Evolutionary conservation across 2,113 vertebrate genomes (phyloP).

Genomic region (Myiagra hebetior): DNA sequence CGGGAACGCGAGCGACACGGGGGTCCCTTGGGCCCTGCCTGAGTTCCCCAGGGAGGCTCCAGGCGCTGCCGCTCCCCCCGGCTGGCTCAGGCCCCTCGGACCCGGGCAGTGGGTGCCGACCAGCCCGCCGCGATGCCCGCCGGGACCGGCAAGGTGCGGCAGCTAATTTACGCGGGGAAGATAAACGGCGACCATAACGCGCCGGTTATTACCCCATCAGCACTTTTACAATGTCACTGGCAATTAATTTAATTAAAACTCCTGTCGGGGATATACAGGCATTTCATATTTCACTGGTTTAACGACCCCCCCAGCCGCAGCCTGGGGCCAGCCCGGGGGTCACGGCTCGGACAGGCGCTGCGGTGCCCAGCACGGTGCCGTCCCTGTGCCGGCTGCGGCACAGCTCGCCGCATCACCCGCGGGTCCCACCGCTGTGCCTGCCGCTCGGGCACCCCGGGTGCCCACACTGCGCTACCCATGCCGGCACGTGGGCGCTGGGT

Average conservation of each 20-base stretch:
- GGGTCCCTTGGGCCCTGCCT: not conserved
- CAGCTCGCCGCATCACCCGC: not conserved
- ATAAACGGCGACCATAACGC: slow-evolving; percentile 55
- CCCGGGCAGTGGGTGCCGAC: rapidly evolving
- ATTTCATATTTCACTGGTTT: slow-evolving; percentile 76
- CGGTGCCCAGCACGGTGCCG: not conserved
- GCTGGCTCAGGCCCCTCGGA: not conserved
- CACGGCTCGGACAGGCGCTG: not conserved
- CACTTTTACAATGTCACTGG: slow-evolving; percentile 75
- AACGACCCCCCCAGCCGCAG: slow-evolving; percentile 37
- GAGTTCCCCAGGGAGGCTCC: not conserved
- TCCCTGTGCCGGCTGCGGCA: not conserved
- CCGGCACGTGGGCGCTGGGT: not conserved
- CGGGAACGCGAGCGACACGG: rapidly evolving
- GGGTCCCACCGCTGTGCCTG: not conserved
- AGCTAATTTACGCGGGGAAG: slow-evolving; percentile 62
- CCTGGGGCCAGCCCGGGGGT: not conserved
- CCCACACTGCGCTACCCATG: rapidly evolving
- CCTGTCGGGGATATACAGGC: slow-evolving; percentile 67
- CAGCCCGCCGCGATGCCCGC: not conserved
- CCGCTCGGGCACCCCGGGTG: not conserved
- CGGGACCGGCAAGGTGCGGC: slow-evolving; percentile 40
- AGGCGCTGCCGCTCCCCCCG: not conserved
- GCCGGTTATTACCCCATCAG: slow-evolving; percentile 76
- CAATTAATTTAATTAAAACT: slow-evolving; percentile 84